phyloP scores from a whole-genome alignment of 2,888 invertebrate species.

The Monopis laevigella region DNA sequence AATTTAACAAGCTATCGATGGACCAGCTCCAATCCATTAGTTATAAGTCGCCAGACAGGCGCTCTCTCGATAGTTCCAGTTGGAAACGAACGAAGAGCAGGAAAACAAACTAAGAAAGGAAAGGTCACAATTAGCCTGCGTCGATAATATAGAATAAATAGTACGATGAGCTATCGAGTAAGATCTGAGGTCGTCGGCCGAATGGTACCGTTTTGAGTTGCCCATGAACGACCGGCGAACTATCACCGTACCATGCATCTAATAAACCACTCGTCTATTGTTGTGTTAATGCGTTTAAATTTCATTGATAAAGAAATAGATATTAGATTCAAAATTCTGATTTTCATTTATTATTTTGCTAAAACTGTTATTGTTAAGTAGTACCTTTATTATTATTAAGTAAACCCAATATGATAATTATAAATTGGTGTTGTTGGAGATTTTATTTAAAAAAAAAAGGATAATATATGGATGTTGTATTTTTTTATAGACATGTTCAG shows the following conservation, averaged over 20 bases:
- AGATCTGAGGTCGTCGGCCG: slow-evolving; percentile 63
- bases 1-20: too few relatives aligned
- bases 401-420: too few relatives aligned
- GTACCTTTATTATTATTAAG: too few relatives aligned
- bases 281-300: too few relatives aligned
- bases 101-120: slow-evolving; percentile 10
- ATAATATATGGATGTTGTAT: too few relatives aligned
- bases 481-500: too few relatives aligned
- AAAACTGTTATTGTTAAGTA: too few relatives aligned
- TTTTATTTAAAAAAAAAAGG: too few relatives aligned
- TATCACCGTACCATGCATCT: slow-evolving; percentile 5
- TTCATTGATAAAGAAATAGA: too few relatives aligned
- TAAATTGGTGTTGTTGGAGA: too few relatives aligned
- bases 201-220: slow-evolving; percentile 60
- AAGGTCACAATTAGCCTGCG: slow-evolving; percentile 12
- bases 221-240: slow-evolving; percentile 40
- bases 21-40: slow-evolving; percentile 4
- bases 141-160: slow-evolving; percentile 59
- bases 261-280: slow-evolving; percentile 1
- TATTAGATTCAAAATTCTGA: too few relatives aligned
- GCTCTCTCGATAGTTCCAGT: slow-evolving; percentile 2
- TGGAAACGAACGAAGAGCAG: not conserved
- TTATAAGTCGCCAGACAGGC: slow-evolving; percentile 7
- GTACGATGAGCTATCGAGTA: slow-evolving; percentile 58
- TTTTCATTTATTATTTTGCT: too few relatives aligned